These are phyloP conservation scores for Anas platyrhynchos DNA, from an alignment of 2,113 vertebrate genomes.

Conservation along the genomic window DNA sequence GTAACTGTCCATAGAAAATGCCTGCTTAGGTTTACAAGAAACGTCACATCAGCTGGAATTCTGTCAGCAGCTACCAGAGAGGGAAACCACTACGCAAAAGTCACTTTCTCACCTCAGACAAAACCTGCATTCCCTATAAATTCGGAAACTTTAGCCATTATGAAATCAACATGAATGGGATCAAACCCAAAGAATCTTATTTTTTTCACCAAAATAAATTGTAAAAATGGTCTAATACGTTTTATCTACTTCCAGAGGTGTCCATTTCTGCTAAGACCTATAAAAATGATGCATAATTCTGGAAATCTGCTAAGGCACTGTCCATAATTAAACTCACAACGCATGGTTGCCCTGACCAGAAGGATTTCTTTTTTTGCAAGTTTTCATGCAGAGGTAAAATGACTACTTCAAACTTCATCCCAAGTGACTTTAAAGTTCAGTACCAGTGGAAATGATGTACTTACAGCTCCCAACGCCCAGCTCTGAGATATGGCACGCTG, in stretches of 20 bases:
- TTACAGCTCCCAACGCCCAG: rapidly evolving
- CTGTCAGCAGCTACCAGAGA: rapidly evolving
- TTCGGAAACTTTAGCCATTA: rapidly evolving
- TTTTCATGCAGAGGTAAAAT: neutral
- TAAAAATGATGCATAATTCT: rapidly evolving
- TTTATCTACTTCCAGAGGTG: rapidly evolving
- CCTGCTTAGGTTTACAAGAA: rapidly evolving
- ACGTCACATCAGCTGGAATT: rapidly evolving
- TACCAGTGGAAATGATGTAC: rapidly evolving
- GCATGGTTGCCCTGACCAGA: rapidly evolving
- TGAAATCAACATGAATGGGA: rapidly evolving
- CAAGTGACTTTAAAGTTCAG: neutral
- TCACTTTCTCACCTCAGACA: rapidly evolving
- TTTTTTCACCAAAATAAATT: rapidly evolving
- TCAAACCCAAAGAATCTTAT: neutral
- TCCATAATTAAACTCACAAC: rapidly evolving
- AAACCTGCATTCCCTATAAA: rapidly evolving
- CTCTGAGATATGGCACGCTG: rapidly evolving
- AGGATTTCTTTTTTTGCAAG: neutral
- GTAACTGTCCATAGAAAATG: rapidly evolving
- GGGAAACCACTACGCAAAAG: rapidly evolving
- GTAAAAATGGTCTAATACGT: rapidly evolving
- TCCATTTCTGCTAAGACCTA: rapidly evolving
- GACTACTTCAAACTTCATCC: neutral
- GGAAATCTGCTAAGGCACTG: neutral